These are phyloP conservation scores for Ceratina calcarata DNA, from an alignment of 1,140 invertebrate species.

Conservation along the genomic window DNA sequence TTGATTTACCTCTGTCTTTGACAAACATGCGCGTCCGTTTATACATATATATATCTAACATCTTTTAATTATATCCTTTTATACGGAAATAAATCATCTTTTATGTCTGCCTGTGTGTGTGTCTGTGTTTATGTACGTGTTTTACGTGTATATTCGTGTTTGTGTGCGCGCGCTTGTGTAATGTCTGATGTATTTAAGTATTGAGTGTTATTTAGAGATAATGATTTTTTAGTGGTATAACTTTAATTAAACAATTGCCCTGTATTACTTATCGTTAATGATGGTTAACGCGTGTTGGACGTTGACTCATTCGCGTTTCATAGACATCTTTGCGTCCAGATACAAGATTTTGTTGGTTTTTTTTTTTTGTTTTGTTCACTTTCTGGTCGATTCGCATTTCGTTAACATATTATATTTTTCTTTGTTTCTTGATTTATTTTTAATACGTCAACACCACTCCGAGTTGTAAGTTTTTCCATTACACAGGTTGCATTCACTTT, in stretches of 20 bases:
- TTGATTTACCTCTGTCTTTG: slow-evolving; percentile 43
- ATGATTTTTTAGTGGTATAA: slow-evolving; percentile 66
- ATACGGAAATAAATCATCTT: slow-evolving; percentile 59
- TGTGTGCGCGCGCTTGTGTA: slow-evolving; percentile 40
- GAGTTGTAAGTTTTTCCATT: slow-evolving; percentile 79
- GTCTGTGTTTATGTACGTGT: slow-evolving; percentile 33
- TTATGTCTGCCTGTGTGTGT: slow-evolving; percentile 29
- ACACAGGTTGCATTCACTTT: slow-evolving; percentile 88
- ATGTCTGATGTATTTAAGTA: slow-evolving; percentile 51
- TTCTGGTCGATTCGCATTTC: slow-evolving; percentile 66
- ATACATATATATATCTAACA: slow-evolving; percentile 24
- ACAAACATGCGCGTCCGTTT: slow-evolving; percentile 59
- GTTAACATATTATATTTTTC: slow-evolving; percentile 63
- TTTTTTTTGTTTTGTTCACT: slow-evolving; percentile 41
- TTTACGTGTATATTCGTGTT: slow-evolving; percentile 27
- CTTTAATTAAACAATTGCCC: slow-evolving; percentile 69
- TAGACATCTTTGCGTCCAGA: slow-evolving; percentile 79
- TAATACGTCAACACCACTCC: slow-evolving; percentile 81
- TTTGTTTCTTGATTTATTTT: slow-evolving; percentile 69
- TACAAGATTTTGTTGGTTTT: slow-evolving; percentile 76
- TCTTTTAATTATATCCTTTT: slow-evolving; percentile 36
- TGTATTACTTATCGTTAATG: slow-evolving; percentile 69
- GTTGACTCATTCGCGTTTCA: slow-evolving; percentile 77
- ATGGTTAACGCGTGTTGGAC: slow-evolving; percentile 69
- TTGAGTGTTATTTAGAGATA: slow-evolving; percentile 60